Evolutionary conservation across 1,140 invertebrate species (phyloP).

Genomic region (Tetramorium parvispinum): DNA sequence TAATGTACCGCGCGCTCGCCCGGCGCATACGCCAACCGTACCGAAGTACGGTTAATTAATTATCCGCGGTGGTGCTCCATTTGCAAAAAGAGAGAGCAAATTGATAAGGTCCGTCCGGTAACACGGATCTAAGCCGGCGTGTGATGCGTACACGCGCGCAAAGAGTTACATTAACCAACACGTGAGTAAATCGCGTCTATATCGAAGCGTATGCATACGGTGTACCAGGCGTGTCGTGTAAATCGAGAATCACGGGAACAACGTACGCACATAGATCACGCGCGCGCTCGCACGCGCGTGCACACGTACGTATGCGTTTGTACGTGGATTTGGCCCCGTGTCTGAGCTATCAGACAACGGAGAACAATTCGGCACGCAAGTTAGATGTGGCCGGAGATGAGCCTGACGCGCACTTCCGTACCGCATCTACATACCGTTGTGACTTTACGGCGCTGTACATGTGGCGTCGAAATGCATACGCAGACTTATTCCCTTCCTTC

Average conservation of each 20-base stretch:
- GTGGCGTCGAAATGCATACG: not conserved
- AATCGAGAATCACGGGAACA: slow-evolving; percentile 56
- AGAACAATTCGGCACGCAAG: slow-evolving; percentile 44
- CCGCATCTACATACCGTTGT: not conserved
- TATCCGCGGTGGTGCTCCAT: slow-evolving; percentile 19
- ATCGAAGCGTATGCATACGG: not conserved
- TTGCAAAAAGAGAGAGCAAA: slow-evolving; percentile 48
- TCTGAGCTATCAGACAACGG: slow-evolving; percentile 38
- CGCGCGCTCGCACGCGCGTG: not conserved
- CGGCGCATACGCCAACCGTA: not conserved
- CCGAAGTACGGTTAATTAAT: slow-evolving; percentile 53
- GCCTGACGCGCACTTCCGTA: not conserved
- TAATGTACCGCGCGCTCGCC: slow-evolving; percentile 36
- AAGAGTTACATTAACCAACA: slow-evolving; percentile 49
- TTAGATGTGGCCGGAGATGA: slow-evolving; percentile 19
- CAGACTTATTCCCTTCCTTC: not conserved
- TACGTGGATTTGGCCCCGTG: not conserved
- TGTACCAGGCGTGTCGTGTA: slow-evolving; percentile 37
- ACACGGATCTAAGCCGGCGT: slow-evolving; percentile 9
- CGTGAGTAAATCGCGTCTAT: slow-evolving; percentile 19
- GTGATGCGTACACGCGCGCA: not conserved
- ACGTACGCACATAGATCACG: slow-evolving; percentile 45
- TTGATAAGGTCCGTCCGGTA: slow-evolving; percentile 46
- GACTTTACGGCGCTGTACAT: not conserved
- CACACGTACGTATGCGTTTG: not conserved